These are phyloP conservation scores for Geotrupes spiniger DNA, from an alignment of 2,888 invertebrate genomes.

Conservation along the genomic window DNA sequence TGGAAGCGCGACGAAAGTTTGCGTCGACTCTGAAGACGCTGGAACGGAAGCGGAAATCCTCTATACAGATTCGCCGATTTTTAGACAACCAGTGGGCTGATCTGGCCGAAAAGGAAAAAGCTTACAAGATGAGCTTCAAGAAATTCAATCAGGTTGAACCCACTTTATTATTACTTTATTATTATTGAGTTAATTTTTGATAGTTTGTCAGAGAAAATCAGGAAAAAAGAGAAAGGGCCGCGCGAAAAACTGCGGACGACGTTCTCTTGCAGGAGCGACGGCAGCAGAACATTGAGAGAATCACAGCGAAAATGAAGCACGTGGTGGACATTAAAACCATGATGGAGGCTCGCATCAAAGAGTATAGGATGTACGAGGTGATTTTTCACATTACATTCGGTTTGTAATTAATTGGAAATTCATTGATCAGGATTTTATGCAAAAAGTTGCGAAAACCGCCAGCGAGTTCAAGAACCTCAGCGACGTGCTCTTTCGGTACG, in stretches of 20 bases:
- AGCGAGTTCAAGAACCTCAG: constrained; percentile 58
- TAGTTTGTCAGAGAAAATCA: constrained; percentile 64
- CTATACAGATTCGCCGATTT: background rate
- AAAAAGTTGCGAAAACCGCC: constrained; percentile 39
- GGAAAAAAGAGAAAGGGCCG: constrained; percentile 63
- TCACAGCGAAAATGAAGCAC: constrained; percentile 52
- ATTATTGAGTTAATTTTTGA: too few relatives aligned
- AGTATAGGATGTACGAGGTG: constrained; percentile 60
- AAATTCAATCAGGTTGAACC: constrained; percentile 57
- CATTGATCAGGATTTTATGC: background rate
- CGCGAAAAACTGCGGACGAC: constrained; percentile 58
- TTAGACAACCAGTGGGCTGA: constrained; percentile 8
- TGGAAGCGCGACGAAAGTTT: constrained; percentile 40
- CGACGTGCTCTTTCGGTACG: constrained; percentile 62
- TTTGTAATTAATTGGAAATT: background rate
- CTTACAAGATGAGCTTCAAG: constrained; percentile 47
- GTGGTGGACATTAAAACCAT: constrained; percentile 54
- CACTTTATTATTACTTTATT: too few relatives aligned
- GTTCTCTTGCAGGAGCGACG: constrained; percentile 51
- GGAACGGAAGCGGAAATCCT: constrained; percentile 1
- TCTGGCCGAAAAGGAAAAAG: constrained; percentile 4
- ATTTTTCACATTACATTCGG: too few relatives aligned
- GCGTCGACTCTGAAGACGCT: background rate
- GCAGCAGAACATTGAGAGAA: constrained; percentile 54
- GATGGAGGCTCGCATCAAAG: constrained; percentile 58